Base-by-base conservation (phyloP, 1,140 invertebrate species). In the Drosophila arawakana region DNA sequence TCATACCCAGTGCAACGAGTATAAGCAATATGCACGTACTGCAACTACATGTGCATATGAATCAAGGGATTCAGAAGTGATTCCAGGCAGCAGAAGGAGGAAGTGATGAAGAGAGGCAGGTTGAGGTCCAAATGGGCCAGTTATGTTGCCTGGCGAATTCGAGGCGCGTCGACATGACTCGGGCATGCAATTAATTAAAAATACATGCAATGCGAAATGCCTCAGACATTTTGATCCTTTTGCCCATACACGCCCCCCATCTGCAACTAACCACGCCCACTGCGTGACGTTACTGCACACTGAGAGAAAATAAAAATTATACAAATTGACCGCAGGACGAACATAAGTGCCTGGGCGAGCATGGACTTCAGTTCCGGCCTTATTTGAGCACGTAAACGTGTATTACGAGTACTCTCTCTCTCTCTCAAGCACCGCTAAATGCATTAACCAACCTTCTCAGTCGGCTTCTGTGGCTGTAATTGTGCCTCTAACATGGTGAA, bases 181-280 rank as follows among this genome's bases (percentile, higher is more conserved):
- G 69, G 65, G 68, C 82, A 71, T 75, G 80, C 83, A 86, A 86
- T 86, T 86, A 86, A 86, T 88, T 88, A 88, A 89, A 88, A 88
- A 88, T 88, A 88, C 83, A 88, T 88, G 83, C 77, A 85, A 71
- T 82, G 78, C 76, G 69, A 78, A 84, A 62, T 63, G 81, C 66
- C 76, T 58, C 74, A 83, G 76, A 82, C 83, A 76, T 82, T 77
- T 73, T 76, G 65, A 55, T 2, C 62, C 59, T 30, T 7, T 11
- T 2, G 44, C n/a, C 21, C 50, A 15, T 34, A 5, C 25, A 10
- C 11, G 9, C 25, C 18, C 10, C 11, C 21, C 41, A 18, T 37
- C 35, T 11, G n/a, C 30, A 34, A 52, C 30, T 52, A 13, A 35
- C 35, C 15, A 7, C 43, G 49, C 59, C 59, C 41, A 37, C 61